These are phyloP conservation scores for Hybognathus amarus DNA, from an alignment of 2,797 vertebrate genomes.

Conservation along the genomic window DNA sequence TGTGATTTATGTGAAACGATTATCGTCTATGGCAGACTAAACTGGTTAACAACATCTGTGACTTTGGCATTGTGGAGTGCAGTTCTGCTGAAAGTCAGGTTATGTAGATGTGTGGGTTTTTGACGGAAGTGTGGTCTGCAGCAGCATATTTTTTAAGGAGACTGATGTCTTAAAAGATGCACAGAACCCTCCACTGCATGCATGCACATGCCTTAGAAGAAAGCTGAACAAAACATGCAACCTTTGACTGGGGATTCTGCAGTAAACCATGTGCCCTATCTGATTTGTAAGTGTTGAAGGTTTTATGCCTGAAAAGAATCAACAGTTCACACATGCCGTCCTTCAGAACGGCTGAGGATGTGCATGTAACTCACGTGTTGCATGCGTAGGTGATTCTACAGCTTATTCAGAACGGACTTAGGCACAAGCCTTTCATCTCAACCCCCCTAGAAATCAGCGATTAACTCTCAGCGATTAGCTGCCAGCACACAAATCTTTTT, in stretches of 20 bases:
- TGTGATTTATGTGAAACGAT: constrained; percentile 32
- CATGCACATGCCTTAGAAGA: constrained; percentile 1
- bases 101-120: not conserved
- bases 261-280: not conserved
- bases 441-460: constrained; percentile 14
- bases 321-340: not conserved
- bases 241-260: not conserved
- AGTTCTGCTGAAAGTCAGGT: not conserved
- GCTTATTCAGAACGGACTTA: constrained; percentile 14
- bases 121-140: not conserved
- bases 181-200: not conserved
- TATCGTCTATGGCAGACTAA: constrained; percentile 8
- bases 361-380: not conserved
- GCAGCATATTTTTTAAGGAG: constrained; percentile 6
- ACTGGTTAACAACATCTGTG: constrained; percentile 25
- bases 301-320: not conserved
- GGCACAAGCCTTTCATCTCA: constrained; percentile 17
- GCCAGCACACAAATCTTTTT: constrained; percentile 13
- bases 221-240: constrained; percentile 13
- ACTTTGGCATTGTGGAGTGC: not conserved
- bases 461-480: constrained; percentile 34
- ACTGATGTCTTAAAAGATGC: constrained; percentile 12
- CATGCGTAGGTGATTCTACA: constrained; percentile 20
- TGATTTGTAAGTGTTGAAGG: not conserved
- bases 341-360: constrained; percentile 12